A percentile compares a stretch with the other conserved stretches of the same genome.
Evolutionary conservation across 2,888 invertebrate genomes (phyloP).

Genomic region (Linnaemya vulpina): DNA sequence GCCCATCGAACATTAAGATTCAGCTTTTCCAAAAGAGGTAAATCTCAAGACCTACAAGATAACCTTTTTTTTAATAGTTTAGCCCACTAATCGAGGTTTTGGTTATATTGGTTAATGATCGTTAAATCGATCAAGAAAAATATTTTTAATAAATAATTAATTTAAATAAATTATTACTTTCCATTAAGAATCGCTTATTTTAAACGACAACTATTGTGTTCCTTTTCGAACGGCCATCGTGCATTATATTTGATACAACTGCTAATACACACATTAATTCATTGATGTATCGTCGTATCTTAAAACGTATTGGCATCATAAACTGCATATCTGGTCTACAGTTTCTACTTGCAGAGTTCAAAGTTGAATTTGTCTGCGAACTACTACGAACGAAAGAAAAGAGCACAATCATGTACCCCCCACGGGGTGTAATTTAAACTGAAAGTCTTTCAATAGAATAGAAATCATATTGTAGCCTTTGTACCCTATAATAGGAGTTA

Average conservation of each 20-base stretch:
- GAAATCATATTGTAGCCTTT: not conserved
- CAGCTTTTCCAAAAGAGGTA: no score
- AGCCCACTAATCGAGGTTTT: no score
- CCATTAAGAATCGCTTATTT: not conserved
- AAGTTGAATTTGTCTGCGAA: constrained; percentile 64
- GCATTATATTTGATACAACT: not conserved
- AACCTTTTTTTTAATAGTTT: no score
- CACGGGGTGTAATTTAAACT: constrained; percentile 64
- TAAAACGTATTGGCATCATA: constrained; percentile 20
- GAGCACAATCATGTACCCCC: constrained; percentile 66
- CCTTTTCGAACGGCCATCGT: not conserved
- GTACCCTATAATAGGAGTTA: constrained; percentile 11
- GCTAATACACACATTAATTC: constrained; percentile 18
- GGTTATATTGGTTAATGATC: no score
- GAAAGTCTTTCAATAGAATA: constrained; percentile 12
- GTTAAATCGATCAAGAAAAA: no score
- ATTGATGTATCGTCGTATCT: constrained; percentile 23
- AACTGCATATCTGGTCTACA: constrained; percentile 23
- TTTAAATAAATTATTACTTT: no score
- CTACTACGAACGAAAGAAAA: constrained; percentile 47
- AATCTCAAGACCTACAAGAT: no score
- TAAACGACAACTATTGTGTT: not conserved
- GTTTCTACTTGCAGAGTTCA: constrained; percentile 53
- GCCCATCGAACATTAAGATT: no score
- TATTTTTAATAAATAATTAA: no score